A percentile compares a stretch with the other conserved stretches of the same genome.
phyloP scores from a whole-genome alignment of 30 jellyfish, hydroid and myxozoan genomes.

The Pseudorhiza aurosa region DNA sequence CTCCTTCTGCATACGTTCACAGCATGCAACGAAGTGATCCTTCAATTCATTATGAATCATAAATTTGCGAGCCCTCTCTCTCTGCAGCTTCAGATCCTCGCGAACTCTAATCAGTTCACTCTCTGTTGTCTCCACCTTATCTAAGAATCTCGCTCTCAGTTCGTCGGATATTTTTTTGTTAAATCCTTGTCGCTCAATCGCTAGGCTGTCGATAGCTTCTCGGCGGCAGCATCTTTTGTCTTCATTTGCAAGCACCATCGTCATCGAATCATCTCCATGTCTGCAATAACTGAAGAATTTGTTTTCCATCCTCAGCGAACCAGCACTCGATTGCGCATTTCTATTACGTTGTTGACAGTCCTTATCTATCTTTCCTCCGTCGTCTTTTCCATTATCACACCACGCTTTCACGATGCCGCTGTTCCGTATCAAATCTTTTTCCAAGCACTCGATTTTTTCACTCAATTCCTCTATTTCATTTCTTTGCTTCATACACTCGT shows the following conservation, averaged over 20 bases:
- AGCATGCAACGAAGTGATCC: constrained; percentile 18
- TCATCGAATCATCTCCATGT: too few species aligned
- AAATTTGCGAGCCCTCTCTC: constrained; percentile 34
- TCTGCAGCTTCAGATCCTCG: constrained; percentile 15
- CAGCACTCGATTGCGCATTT: too few species aligned
- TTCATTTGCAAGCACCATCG: not conserved
- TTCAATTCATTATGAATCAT: constrained; percentile 41
- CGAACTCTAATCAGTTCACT: constrained; percentile 6
- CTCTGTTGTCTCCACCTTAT: constrained; percentile 30
- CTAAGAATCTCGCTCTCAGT: constrained; percentile 15
- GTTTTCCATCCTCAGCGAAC: not conserved
- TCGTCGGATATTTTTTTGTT: constrained; percentile 27
- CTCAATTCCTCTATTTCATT: constrained; percentile 5
- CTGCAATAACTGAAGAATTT: not conserved
- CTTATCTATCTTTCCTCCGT: not conserved
- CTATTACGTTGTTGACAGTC: not conserved
- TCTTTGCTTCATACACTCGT: constrained; percentile 33
- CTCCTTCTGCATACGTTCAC: constrained; percentile 47
- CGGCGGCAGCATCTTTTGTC: not conserved
- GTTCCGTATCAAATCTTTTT: not conserved
- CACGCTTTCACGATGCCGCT: not conserved
- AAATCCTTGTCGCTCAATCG: not conserved
- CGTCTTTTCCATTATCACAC: not conserved
- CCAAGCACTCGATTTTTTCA: not conserved
- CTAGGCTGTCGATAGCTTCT: constrained; percentile 6